A percentile compares a stretch with the other conserved stretches of the same genome.
phyloP scores from a whole-genome alignment of 2,888 invertebrate genomes.

The Drosophila helvetica region DNA sequence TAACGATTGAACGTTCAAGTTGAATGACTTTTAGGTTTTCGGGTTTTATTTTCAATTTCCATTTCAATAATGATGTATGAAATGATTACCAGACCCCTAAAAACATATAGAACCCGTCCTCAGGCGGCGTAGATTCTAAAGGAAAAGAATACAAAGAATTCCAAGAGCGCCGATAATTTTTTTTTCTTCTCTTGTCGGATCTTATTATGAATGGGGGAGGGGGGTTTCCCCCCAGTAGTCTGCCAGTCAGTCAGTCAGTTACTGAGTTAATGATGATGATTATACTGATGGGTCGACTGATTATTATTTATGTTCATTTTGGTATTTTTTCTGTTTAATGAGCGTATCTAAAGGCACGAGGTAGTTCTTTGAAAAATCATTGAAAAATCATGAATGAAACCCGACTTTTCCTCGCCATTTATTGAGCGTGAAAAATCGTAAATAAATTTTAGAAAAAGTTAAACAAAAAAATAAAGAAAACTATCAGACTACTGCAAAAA shows the following conservation, averaged over 20 bases:
- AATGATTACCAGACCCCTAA: constrained; percentile 29
- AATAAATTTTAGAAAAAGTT: constrained; percentile 18
- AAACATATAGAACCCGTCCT: constrained; percentile 34
- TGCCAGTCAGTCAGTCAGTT: constrained; percentile 54
- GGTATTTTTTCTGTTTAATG: constrained; percentile 48
- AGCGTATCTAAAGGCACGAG: constrained; percentile 21
- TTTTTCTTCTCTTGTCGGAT: constrained; percentile 26
- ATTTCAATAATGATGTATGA: constrained; percentile 58
- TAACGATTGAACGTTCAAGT: constrained; percentile 55
- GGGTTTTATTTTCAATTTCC: constrained; percentile 57
- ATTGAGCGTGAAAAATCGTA: constrained; percentile 50
- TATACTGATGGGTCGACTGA: constrained; percentile 58
- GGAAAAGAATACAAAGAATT: constrained; percentile 28
- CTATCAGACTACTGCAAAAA: constrained; percentile 12
- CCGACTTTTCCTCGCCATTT: constrained; percentile 8
- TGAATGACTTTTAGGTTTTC: constrained; percentile 64
- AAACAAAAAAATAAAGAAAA: constrained; percentile 3
- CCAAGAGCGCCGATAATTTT: constrained; percentile 20
- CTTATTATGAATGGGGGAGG: constrained; percentile 30
- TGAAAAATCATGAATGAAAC: constrained; percentile 21
- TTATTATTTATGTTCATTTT: constrained; percentile 54
- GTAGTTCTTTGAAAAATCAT: constrained; percentile 8
- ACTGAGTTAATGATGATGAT: constrained; percentile 75
- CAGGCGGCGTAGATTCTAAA: constrained; percentile 35
- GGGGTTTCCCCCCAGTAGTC: constrained; percentile 3